A percentile compares a stretch with the other conserved stretches of the same genome.
Conservation (phyloP, 2,888 invertebrate species). For the Archips crataeganus region DNA sequence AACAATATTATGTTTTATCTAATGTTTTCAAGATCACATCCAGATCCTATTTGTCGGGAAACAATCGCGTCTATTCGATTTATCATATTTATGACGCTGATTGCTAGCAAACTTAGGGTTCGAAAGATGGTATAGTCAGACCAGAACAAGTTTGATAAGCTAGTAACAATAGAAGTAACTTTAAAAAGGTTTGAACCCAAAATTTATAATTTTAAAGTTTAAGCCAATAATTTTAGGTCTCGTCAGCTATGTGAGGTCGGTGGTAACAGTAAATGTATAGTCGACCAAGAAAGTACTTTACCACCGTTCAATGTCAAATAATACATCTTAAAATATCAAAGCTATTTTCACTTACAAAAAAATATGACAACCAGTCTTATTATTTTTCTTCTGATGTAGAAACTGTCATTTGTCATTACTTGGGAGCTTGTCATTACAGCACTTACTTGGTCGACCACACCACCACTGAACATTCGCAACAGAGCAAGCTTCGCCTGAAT, state of each 20-base stretch:
- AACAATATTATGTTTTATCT: not conserved
- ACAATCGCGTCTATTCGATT: not conserved
- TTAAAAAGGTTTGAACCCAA: too few relatives aligned
- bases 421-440: too few relatives aligned
- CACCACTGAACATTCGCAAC: not conserved
- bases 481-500: not conserved
- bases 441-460: too few relatives aligned
- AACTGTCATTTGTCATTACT: too few relatives aligned
- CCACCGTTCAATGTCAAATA: too few relatives aligned
- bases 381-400: too few relatives aligned
- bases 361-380: too few relatives aligned
- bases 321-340: too few relatives aligned
- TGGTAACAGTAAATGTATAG: not conserved
- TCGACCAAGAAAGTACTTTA: too few relatives aligned
- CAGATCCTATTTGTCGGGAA: not conserved
- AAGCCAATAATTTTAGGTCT: not conserved
- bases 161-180: not conserved
- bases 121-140: not conserved
- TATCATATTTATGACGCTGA: not conserved
- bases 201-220: too few relatives aligned
- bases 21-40: not conserved
- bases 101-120: not conserved
- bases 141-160: not conserved
- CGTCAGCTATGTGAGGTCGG: not conserved
- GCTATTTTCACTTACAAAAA: too few relatives aligned